Evolutionary conservation across 2,113 vertebrate species (phyloP), one percentile per base, ranked within the genome.

Genomic region (Spheniscus mendiculus): DNA sequence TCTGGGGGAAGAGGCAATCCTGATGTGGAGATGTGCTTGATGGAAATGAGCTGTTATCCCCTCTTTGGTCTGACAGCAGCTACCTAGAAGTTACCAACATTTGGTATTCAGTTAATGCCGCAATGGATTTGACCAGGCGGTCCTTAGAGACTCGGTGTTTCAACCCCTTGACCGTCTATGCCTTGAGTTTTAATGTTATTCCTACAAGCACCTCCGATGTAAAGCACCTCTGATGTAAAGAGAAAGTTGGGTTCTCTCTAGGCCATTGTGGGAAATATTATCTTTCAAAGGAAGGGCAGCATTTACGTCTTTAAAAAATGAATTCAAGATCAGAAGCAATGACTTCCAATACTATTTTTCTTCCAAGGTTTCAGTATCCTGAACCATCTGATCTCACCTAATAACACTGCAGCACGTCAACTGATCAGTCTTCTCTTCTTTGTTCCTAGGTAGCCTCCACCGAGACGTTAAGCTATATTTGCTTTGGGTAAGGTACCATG

Each of bases 251-350:
- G 71, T 8, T 92, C 58, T 63, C 42, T 78, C 67, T 81, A 0
- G 0, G 34, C 65, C 40, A 3, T 67, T 72, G 45, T 11, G 61
- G 72, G 80, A 89, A 93, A 82, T 79, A 93, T 10, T 78, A 74
- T 40, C 83, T 82, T 96, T 90, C 83, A 82, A 78, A 95, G 74
- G 42, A 76, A 71, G 65, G 89, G 72, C 77, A 94, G 34, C 65
- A 76, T 81, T 91, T 87, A 26, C 65, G 82, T 78, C 67, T 91
- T 63, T 26, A 49, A 45, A 90, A 94, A 74, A 74, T 40, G 17
- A 70, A 10, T 42, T 78, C 74, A 77, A 90, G 71, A 83, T 92
- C 92, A 91, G 76, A 94, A 94, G 67, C 32, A 63, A 56, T 40
- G 55, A 59, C 55, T 92, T 71, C 47, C 40, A 89, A 36, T 44